A percentile compares a stretch with the other conserved stretches of the same genome.
Evolutionary conservation across 2,113 vertebrate species (phyloP).

Genomic region (Oreochromis aureus): DNA sequence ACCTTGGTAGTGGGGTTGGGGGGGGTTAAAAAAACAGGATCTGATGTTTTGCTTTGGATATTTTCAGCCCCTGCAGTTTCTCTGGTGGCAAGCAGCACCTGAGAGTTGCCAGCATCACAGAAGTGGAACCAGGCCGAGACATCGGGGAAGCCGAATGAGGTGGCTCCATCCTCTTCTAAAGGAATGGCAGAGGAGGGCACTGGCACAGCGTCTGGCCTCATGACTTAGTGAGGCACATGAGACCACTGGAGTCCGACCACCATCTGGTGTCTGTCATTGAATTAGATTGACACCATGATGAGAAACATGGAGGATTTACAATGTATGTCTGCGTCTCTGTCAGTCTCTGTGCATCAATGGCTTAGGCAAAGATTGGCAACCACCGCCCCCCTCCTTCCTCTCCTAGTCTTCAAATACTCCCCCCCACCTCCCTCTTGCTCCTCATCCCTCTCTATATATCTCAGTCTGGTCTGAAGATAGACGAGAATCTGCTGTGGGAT

Average conservation of each 20-base stretch:
- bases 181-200: conserved; percentile 54
- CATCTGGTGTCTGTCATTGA: conserved; percentile 67
- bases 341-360: conserved; percentile 10
- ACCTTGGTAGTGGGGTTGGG: neutral
- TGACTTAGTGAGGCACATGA: conserved; percentile 55
- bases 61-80: neutral
- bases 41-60: neutral
- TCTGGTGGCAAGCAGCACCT: conserved; percentile 6
- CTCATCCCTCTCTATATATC: conserved; percentile 48
- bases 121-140: conserved; percentile 45
- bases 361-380: conserved; percentile 5
- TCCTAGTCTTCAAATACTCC: neutral
- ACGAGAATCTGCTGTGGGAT: conserved; percentile 62
- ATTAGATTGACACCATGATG: conserved; percentile 12
- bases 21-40: neutral
- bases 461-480: conserved; percentile 57
- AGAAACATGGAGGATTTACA: conserved; percentile 10
- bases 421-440: neutral
- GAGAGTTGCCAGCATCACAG: conserved; percentile 3
- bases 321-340: neutral
- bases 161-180: conserved; percentile 50
- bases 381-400: neutral
- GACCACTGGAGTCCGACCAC: conserved; percentile 54
- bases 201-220: conserved; percentile 52
- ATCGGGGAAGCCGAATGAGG: conserved; percentile 33